These are phyloP conservation scores for Aphidius ervi DNA, from an alignment of 1,140 invertebrate genomes.

Conservation along the genomic window DNA sequence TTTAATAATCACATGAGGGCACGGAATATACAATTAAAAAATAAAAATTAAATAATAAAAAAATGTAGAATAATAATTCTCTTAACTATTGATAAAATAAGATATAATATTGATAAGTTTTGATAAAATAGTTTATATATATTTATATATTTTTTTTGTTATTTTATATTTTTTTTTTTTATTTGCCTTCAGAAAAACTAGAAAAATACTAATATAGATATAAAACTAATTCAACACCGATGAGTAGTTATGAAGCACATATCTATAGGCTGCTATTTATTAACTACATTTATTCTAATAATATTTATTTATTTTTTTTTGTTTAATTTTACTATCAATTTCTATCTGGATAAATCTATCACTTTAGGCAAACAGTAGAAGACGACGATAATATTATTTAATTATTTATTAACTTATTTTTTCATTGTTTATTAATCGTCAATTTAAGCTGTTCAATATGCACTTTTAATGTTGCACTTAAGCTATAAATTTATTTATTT, in stretches of 20 bases:
- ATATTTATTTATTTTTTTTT: too few relatives aligned
- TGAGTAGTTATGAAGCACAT: background rate
- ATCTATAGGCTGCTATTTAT: background rate
- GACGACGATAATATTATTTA: background rate
- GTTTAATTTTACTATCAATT: too few relatives aligned
- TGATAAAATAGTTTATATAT: slow-evolving; percentile 1
- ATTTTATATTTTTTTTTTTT: background rate
- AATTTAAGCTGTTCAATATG: background rate
- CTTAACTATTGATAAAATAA: too few relatives aligned
- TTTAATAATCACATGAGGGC: too few relatives aligned
- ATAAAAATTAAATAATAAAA: too few relatives aligned
- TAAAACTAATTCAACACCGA: slow-evolving; percentile 13
- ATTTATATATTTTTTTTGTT: slow-evolving; percentile 7
- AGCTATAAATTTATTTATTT: background rate
- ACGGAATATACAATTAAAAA: too few relatives aligned
- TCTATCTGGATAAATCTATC: background rate
- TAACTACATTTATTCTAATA: background rate
- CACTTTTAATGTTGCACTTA: background rate
- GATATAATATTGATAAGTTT: too few relatives aligned
- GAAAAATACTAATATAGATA: slow-evolving; percentile 17
- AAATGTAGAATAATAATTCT: too few relatives aligned
- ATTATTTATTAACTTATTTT: background rate
- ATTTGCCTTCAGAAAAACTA: slow-evolving; percentile 10
- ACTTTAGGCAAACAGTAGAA: slow-evolving; percentile 1
- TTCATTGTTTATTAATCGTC: too few relatives aligned